phyloP scores from a whole-genome alignment of 2,888 invertebrate genomes.

The Eubasilissa splendida region DNA sequence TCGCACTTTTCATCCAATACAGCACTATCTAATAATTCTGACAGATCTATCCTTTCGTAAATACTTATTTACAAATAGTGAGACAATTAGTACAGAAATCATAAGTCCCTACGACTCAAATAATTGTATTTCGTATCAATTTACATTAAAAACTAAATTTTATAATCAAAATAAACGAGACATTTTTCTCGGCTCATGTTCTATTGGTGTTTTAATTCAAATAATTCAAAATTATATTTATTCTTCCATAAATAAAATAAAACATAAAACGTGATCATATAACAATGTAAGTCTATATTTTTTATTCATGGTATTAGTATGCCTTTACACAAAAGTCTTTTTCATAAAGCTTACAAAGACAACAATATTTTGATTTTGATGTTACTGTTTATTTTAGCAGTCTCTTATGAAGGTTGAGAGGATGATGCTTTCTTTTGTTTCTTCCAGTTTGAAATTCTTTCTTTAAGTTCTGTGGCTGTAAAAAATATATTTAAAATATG shows the following conservation, averaged over 20 bases:
- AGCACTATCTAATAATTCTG: slow-evolving; percentile 2
- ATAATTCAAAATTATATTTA: not conserved
- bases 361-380: slow-evolving; percentile 10
- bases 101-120: too few species aligned
- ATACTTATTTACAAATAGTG: slow-evolving; percentile 19
- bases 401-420: slow-evolving; percentile 62
- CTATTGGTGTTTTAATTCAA: not conserved
- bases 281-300: not conserved
- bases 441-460: slow-evolving; percentile 90
- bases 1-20: not conserved
- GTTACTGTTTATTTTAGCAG: slow-evolving; percentile 46
- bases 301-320: not conserved
- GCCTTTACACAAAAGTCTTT: slow-evolving; percentile 5
- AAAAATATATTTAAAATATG: slow-evolving; percentile 60
- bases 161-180: too few species aligned
- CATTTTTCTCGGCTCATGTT: too few species aligned
- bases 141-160: too few species aligned
- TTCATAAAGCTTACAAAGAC: slow-evolving; percentile 35
- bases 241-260: not conserved
- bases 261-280: not conserved
- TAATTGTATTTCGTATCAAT: too few species aligned
- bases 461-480: slow-evolving; percentile 87
- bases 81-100: not conserved
- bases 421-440: slow-evolving; percentile 78
- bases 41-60: slow-evolving; percentile 29